Evolutionary conservation across 64 coral and sea anemone species (phyloP).

Genomic region (Hydrozoanthus tunicans): DNA sequence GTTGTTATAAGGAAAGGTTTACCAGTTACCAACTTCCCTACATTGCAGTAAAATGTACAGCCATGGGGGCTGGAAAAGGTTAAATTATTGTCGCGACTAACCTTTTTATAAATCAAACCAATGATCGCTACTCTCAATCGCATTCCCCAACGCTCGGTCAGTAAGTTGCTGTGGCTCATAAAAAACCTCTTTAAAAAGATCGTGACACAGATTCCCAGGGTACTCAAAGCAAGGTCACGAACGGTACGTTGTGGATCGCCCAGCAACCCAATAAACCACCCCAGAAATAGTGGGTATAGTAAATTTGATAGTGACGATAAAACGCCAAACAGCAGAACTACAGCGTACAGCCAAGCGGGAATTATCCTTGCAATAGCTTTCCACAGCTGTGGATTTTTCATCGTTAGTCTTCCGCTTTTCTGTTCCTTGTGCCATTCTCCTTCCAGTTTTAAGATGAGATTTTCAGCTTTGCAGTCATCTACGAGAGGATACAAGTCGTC

Average conservation of each 20-base stretch:
- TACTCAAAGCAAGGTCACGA: neutral
- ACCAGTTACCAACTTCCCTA: no score
- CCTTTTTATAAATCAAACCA: constrained; percentile 28
- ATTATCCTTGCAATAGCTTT: neutral
- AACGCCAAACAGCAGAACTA: neutral
- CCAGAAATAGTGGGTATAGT: neutral
- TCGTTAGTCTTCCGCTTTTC: neutral
- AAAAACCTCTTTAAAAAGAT: constrained; percentile 27
- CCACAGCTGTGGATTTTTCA: neutral
- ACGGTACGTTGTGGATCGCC: neutral
- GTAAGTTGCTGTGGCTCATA: constrained; percentile 21
- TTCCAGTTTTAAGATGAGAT: neutral
- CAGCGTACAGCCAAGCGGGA: neutral
- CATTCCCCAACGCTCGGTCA: constrained; percentile 24
- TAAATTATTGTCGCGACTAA: neutral
- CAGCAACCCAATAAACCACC: neutral
- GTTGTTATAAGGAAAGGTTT: no score
- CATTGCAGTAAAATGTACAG: no score
- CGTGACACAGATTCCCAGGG: neutral
- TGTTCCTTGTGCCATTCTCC: neutral
- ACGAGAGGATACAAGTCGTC: neutral
- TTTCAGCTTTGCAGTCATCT: constrained; percentile 20
- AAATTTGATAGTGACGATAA: constrained; percentile 8
- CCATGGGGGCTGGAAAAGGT: no score
- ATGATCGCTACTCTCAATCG: constrained; percentile 3